Conservation (phyloP, 2,113 vertebrate genomes). For the Upupa epops region DNA sequence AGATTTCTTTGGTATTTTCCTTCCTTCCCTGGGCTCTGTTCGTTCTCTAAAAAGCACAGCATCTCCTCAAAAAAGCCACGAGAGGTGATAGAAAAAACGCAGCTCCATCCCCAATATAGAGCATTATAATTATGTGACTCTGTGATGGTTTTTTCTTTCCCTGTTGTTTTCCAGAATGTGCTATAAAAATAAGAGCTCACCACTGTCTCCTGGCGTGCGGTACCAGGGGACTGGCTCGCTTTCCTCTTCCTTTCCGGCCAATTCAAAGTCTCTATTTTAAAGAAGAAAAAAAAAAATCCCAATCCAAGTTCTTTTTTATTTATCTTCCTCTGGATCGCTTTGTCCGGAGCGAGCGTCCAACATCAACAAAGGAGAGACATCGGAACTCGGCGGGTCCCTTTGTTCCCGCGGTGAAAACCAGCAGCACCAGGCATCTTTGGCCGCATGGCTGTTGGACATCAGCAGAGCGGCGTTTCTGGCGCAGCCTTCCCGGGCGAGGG, state of each 20-base stretch:
- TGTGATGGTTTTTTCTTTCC: constrained; percentile 27
- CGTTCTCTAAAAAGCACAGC: background rate
- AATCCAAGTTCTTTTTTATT: constrained; percentile 62
- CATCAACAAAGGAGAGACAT: constrained; percentile 33
- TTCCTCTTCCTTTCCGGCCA: constrained; percentile 62
- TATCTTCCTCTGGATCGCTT: constrained; percentile 66
- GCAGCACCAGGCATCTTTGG: background rate
- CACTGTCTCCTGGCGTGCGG: constrained; percentile 66
- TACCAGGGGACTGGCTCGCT: constrained; percentile 54
- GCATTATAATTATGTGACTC: constrained; percentile 52
- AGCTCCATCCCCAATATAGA: constrained; percentile 47
- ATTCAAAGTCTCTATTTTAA: constrained; percentile 65
- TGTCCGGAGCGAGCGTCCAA: constrained; percentile 27
- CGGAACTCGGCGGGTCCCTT: constrained; percentile 2
- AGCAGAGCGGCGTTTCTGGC: background rate
- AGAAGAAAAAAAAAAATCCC: too few relatives aligned
- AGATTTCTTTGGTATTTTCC: background rate
- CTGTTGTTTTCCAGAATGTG: constrained; percentile 65
- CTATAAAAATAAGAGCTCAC: constrained; percentile 68
- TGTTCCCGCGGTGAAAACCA: background rate
- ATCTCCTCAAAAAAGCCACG: background rate
- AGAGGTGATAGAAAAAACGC: constrained; percentile 25
- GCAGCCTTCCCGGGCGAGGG: background rate
- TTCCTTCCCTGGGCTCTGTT: too few relatives aligned
- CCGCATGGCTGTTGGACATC: background rate